Evolutionary conservation across 2,797 vertebrate genomes (phyloP), one percentile per base, ranked within the genome.

Genomic region (Salarias fasciatus): DNA sequence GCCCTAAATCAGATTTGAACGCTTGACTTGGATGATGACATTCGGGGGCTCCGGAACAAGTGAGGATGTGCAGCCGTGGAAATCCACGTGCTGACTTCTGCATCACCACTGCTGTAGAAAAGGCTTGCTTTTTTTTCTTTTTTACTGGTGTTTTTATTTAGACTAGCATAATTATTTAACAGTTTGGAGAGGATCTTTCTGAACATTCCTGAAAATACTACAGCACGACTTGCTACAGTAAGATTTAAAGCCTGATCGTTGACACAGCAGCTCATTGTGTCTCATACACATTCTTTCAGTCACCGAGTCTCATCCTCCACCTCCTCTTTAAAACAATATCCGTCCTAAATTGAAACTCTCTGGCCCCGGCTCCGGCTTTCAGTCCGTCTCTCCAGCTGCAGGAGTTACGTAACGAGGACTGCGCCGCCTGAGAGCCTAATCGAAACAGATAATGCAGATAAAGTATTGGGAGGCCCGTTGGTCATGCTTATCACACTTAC

Each of bases 1-100:
- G 58, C 45, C 58, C 59, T 48, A 70, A 72, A 84, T 86, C 82
- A 73, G 63, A 88, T 81, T 72, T 77, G 33, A 85, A 82, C 6
- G 50, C 62, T 53, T 80, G 75, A 77, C 70, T 24, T 75, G 75
- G 52, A 81, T 69, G 75, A 78, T 67, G 77, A 72, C 79, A 69
- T 72, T 64, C 63, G 18, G 35, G 43, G 10, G 60, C 47, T 38
- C 11, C 24, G 44, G 59, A 63, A 46, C 46, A 31, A 37, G 48
- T 51, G 54, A 67, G 57, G 52, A 4, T 11, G 53, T 30, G 0
- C n/a, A n/a, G n/a, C n/a, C n/a, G n/a, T 61, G 10, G 35, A 36
- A 61, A 49, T 12, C 50, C 53, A 31, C 51, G 14, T 13, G 31
- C 13, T 62, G 11, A 31, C 6, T 6, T 48, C 54, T 24, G 18